Evolutionary conservation across 2,888 invertebrate species (phyloP), one percentile per base, ranked within the genome.

Genomic region (Sesamia inferens): DNA sequence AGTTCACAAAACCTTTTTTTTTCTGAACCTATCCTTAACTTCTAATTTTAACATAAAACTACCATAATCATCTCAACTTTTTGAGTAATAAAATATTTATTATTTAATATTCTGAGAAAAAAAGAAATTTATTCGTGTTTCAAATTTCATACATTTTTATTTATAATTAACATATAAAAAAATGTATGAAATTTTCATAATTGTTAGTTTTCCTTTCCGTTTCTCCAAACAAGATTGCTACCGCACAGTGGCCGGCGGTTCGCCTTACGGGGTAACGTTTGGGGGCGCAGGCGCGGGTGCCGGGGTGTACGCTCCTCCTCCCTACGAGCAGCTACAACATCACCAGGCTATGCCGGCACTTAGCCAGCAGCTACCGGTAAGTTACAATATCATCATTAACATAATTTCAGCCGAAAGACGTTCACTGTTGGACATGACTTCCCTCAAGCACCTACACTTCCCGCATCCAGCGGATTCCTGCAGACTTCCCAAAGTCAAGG

Each of bases 271-370:
- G 73, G 94, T 97, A 85, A 91, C 96, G 79, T 96, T 96, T 86
- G 93, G 96, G 7, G 94, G 96, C 5, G 92, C 95, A 2, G 92
- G 97, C 96, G 93, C 95, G 79, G 90, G 97, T 94, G 95, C 93
- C 1, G 93, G 97, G 5, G 89, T 96, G 85, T 98, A 98, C 88
- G 96, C 97, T 16, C 97, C 97, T 79, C 97, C 97, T 71, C 97
- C 97, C 6, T 98, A 98, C 88, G 98, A 98, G 91, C 98, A 98
- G 93, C 97, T 98, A 77, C 96, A 95, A 79, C 96, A 96, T 88
- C 97, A 95, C 86, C 94, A 94, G 91, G 93, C 94, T 16, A 93
- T 94, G 24, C 94, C 95, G 0, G 94, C 93, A 22, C 92, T 96
- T 8, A 92, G 94, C 71, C 96, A 96, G 86, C 96, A 96, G 89